These are phyloP conservation scores for Monopis laevigella DNA, from an alignment of 2,888 invertebrate genomes.

Conservation along the genomic window DNA sequence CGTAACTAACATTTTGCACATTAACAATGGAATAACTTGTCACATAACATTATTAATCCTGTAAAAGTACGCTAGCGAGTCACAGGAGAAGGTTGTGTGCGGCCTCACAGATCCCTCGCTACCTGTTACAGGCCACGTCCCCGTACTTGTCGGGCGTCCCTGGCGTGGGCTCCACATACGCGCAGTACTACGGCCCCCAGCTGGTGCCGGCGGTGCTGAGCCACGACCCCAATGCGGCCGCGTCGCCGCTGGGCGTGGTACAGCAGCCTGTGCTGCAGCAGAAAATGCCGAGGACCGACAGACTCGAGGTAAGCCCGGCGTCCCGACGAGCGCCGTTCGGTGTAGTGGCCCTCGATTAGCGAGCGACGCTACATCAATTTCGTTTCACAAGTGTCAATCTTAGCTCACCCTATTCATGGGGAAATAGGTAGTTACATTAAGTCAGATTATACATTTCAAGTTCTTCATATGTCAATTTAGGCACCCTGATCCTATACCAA, in stretches of 20 bases:
- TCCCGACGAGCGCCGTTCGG: background rate
- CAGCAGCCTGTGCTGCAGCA: constrained; percentile 89
- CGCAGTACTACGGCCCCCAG: constrained; percentile 90
- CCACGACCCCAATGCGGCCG: constrained; percentile 85
- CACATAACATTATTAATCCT: no score
- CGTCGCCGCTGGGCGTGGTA: constrained; percentile 82
- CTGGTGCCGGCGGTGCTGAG: constrained; percentile 91
- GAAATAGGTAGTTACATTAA: no score
- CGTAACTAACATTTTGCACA: no score
- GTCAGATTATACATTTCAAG: no score
- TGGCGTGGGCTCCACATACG: constrained; percentile 88
- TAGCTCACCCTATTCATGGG: background rate
- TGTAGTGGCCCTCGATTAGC: constrained; percentile 15
- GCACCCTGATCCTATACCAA: no score
- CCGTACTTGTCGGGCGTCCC: constrained; percentile 93
- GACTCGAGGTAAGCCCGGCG: constrained; percentile 87
- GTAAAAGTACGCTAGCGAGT: no score
- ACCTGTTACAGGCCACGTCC: constrained; percentile 86
- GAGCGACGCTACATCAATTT: constrained; percentile 13
- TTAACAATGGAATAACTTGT: no score
- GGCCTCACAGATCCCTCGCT: no score
- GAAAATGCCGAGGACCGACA: constrained; percentile 94
- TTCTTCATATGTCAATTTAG: no score
- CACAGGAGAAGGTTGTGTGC: no score
- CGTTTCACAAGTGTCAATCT: background rate